Conservation (phyloP, 2,888 invertebrate genomes). For the Gymnosoma rotundatum region DNA sequence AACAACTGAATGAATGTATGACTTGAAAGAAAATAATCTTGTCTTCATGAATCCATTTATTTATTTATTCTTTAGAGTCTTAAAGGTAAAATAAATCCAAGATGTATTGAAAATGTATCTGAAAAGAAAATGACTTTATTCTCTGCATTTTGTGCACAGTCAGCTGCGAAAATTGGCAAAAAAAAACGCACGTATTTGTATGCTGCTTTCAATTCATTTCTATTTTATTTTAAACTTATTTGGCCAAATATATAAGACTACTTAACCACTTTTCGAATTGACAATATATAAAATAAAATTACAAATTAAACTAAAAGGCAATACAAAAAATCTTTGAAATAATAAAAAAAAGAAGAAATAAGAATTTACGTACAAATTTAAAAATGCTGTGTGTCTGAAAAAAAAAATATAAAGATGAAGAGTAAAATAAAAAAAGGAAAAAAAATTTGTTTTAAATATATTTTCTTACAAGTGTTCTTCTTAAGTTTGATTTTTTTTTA, state of each 20-base stretch:
- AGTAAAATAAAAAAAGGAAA: too few relatives aligned
- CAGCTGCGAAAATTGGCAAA: background rate
- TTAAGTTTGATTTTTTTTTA: too few relatives aligned
- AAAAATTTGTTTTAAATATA: too few relatives aligned
- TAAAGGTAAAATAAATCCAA: constrained; percentile 26
- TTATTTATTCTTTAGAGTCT: constrained; percentile 19
- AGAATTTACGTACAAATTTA: too few relatives aligned
- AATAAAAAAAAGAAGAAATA: background rate
- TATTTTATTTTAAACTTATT: constrained; percentile 24
- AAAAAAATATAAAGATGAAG: too few relatives aligned
- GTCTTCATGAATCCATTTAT: background rate
- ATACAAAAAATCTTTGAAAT: constrained; percentile 20
- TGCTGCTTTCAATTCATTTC: constrained; percentile 22
- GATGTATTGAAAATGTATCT: background rate
- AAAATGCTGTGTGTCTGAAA: too few relatives aligned
- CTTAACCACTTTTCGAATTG: constrained; percentile 3
- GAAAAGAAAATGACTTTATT: background rate
- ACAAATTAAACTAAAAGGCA: background rate
- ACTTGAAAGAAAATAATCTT: background rate
- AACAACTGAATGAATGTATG: background rate
- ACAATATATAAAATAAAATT: background rate
- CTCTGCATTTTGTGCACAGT: too few relatives aligned
- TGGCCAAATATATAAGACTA: constrained; percentile 27
- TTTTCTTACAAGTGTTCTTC: too few relatives aligned
- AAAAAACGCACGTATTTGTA: constrained; percentile 31